Evolutionary conservation across 2,888 invertebrate genomes (phyloP).

Genomic region (Oasisia sp.): DNA sequence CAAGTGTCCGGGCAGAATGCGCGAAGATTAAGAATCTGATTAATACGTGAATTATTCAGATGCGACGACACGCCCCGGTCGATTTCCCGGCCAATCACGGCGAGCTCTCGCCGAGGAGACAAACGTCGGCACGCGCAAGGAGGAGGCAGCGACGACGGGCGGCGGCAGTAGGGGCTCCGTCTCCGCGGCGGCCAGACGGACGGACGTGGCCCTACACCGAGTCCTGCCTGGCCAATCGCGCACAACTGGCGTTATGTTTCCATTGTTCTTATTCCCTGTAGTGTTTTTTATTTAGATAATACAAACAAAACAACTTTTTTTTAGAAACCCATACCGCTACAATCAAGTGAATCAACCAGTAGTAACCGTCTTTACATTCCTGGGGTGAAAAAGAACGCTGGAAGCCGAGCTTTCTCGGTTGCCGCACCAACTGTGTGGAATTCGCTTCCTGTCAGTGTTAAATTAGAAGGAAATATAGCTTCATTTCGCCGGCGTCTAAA

Average conservation of each 20-base stretch:
- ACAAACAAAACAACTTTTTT: too few relatives aligned
- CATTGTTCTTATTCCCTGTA: not conserved
- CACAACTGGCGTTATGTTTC: not conserved
- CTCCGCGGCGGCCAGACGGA: not conserved
- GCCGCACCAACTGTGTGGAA: too few relatives aligned
- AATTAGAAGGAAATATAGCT: too few relatives aligned
- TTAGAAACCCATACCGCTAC: too few relatives aligned
- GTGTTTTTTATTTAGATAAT: not conserved
- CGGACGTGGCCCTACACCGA: not conserved
- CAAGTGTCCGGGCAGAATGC: constrained; percentile 1
- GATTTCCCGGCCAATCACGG: not conserved
- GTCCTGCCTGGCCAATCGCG: not conserved
- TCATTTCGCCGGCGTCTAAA: too few relatives aligned
- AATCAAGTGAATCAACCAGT: too few relatives aligned
- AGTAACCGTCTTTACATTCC: too few relatives aligned
- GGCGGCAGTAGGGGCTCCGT: not conserved
- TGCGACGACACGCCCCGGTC: not conserved
- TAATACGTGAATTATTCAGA: constrained; percentile 11
- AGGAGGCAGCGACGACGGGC: not conserved
- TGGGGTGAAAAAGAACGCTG: too few relatives aligned
- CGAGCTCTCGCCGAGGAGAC: not conserved
- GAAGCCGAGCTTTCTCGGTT: too few relatives aligned
- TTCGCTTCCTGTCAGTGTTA: too few relatives aligned
- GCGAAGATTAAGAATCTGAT: not conserved
- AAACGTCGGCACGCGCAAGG: not conserved